Conservation (phyloP, 2,113 vertebrate species). For the Ciconia boyciana region DNA sequence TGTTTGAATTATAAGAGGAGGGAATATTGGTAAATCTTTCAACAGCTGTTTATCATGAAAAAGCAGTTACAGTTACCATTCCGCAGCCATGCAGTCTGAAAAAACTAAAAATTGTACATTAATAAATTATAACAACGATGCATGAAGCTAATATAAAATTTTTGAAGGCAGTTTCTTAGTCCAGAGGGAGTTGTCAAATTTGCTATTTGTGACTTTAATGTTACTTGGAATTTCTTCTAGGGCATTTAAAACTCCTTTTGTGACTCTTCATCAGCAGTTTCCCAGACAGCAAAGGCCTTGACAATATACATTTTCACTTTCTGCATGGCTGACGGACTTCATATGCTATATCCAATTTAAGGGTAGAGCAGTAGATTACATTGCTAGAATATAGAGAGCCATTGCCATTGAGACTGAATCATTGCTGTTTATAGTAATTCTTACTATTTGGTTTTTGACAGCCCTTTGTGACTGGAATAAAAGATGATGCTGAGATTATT, state of each 20-base stretch:
- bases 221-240: slow-evolving; percentile 61
- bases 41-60: slow-evolving; percentile 67
- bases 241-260: slow-evolving; percentile 62
- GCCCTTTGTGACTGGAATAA: slow-evolving; percentile 60
- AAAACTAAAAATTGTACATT: slow-evolving; percentile 54
- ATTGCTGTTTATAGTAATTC: slow-evolving; percentile 67
- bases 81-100: slow-evolving; percentile 26
- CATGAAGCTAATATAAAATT: slow-evolving; percentile 66
- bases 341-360: slow-evolving; percentile 69
- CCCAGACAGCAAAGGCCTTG: slow-evolving; percentile 43
- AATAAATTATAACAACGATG: slow-evolving; percentile 68
- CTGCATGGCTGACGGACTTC: slow-evolving; percentile 68
- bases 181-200: slow-evolving; percentile 48
- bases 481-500: slow-evolving; percentile 37
- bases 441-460: slow-evolving; percentile 67
- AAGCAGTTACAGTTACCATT: slow-evolving; percentile 60
- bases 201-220: slow-evolving; percentile 57
- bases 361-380: slow-evolving; percentile 61
- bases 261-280: slow-evolving; percentile 63
- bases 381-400: slow-evolving; percentile 54
- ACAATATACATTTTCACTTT: slow-evolving; percentile 65
- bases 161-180: slow-evolving; percentile 43
- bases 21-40: slow-evolving; percentile 52
- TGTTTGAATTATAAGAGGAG: slow-evolving; percentile 55
- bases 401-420: slow-evolving; percentile 41